Evolutionary conservation across 2,797 vertebrate species (phyloP).

Genomic region (Borostomias antarcticus): DNA sequence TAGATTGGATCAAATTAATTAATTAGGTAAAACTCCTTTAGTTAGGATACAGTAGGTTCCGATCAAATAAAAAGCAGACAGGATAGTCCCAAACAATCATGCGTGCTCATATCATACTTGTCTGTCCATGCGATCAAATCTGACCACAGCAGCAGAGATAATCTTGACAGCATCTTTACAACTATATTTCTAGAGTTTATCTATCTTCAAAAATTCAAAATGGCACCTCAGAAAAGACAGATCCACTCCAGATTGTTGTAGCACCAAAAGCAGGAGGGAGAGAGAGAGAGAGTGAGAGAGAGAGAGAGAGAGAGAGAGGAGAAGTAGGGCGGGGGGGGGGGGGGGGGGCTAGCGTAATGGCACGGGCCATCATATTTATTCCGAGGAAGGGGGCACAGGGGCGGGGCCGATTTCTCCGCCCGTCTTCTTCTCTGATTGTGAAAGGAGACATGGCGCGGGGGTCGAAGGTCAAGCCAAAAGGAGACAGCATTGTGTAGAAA

Average conservation of each 20-base stretch:
- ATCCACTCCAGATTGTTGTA: constrained; percentile 60
- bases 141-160: constrained; percentile 57
- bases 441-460: constrained; percentile 96
- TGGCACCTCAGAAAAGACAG: constrained; percentile 57
- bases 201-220: constrained; percentile 36
- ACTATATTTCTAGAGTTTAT: constrained; percentile 57
- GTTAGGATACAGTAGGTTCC: constrained; percentile 24
- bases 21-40: neutral
- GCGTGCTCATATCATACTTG: constrained; percentile 41
- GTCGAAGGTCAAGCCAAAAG: constrained; percentile 94
- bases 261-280: constrained; percentile 34
- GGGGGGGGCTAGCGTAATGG: constrained; percentile 79
- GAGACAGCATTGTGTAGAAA: constrained; percentile 99
- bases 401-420: constrained; percentile 80
- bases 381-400: constrained; percentile 83
- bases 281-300: constrained; percentile 43
- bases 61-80: constrained; percentile 58
- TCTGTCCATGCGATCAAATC: constrained; percentile 53
- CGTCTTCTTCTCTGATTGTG: constrained; percentile 87
- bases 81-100: constrained; percentile 51
- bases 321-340: constrained; percentile 37
- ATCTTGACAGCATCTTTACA: constrained; percentile 30
- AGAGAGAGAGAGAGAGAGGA: constrained; percentile 59
- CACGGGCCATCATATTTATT: constrained; percentile 95
- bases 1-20: neutral